These are phyloP conservation scores for Cistogaster globosa DNA, from an alignment of 2,888 invertebrate genomes.

Conservation along the genomic window DNA sequence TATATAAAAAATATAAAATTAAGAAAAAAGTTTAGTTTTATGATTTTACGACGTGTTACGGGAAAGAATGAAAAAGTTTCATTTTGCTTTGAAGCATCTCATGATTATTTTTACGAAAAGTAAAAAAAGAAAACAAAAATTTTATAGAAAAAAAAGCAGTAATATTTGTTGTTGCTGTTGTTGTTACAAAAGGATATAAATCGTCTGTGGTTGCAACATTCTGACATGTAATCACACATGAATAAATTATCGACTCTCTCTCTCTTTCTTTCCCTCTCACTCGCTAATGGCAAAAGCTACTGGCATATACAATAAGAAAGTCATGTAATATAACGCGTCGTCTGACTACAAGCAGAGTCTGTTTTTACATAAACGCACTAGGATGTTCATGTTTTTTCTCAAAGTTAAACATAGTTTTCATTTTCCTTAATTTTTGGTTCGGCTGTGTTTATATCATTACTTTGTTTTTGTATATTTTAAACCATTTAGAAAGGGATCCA, in stretches of 20 bases:
- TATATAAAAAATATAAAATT: constrained; percentile 5
- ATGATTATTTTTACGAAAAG: constrained; percentile 42
- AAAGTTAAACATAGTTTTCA: constrained; percentile 20
- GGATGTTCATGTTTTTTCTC: constrained; percentile 11
- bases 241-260: constrained; percentile 81
- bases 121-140: neutral
- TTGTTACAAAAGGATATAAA: constrained; percentile 78
- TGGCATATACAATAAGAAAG: constrained; percentile 24
- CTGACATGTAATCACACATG: constrained; percentile 83
- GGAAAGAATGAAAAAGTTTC: neutral
- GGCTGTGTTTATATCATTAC: neutral
- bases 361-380: constrained; percentile 38
- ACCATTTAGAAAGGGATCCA: constrained; percentile 1
- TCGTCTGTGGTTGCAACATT: constrained; percentile 82
- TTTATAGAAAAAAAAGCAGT: constrained; percentile 9
- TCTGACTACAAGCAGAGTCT: neutral
- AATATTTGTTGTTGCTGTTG: neutral
- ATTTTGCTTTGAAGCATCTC: neutral
- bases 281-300: neutral
- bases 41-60: too few relatives aligned
- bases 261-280: constrained; percentile 33
- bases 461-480: neutral
- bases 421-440: constrained; percentile 25
- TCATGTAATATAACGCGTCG: neutral
- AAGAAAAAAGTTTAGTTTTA: constrained; percentile 1